These are phyloP conservation scores for Bambusicola thoracicus DNA, from an alignment of 2,113 vertebrate genomes.

Conservation along the genomic window DNA sequence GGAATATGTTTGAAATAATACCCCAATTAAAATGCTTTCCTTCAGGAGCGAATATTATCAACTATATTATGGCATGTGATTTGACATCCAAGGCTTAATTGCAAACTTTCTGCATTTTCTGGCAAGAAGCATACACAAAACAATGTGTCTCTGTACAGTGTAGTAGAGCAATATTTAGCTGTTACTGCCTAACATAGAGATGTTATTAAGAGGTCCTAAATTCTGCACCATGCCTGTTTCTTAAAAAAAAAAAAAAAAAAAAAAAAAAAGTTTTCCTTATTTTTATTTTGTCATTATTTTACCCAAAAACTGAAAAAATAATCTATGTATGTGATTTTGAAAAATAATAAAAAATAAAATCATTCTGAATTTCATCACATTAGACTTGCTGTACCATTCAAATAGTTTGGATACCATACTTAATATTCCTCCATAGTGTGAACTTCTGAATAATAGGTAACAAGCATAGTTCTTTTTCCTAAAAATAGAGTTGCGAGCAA, in stretches of 20 bases:
- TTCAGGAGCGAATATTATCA: not conserved
- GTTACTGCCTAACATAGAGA: not conserved
- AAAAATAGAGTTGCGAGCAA: not conserved
- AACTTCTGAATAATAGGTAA: not conserved
- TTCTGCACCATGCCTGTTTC: not conserved
- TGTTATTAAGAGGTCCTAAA: not conserved
- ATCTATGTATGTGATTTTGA: not conserved
- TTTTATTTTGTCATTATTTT: not conserved
- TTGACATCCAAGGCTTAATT: not conserved
- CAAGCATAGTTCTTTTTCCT: not conserved
- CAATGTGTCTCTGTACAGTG: not conserved
- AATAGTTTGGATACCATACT: not conserved
- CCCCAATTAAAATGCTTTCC: not conserved
- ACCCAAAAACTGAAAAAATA: not conserved
- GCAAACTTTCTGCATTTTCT: not conserved
- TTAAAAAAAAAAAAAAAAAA: not conserved
- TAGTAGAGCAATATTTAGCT: not conserved
- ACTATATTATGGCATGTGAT: not conserved
- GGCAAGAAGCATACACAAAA: not conserved
- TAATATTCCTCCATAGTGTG: not conserved
- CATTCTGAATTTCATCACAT: not conserved
- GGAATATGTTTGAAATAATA: not conserved
- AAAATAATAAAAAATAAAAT: not conserved
- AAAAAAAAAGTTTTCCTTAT: not conserved
- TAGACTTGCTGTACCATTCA: not conserved